phyloP scores from a whole-genome alignment of 2,113 vertebrate species.

The Carassius carassius region DNA sequence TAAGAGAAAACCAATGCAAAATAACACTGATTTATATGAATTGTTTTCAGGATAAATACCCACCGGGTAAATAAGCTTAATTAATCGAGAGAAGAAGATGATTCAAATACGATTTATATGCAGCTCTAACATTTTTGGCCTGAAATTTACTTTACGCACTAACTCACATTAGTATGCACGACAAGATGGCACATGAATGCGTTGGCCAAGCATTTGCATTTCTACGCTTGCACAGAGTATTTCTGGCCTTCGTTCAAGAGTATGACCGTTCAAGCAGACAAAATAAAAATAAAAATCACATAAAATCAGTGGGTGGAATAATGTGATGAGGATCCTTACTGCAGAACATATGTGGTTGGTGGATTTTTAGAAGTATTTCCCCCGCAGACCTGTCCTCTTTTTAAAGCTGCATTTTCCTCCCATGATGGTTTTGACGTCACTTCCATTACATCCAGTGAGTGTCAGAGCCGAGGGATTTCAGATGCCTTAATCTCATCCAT shows the following conservation, averaged over 20 bases:
- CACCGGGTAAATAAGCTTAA: too few species aligned
- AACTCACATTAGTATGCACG: not conserved
- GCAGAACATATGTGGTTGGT: not conserved
- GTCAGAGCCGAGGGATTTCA: conserved; percentile 23
- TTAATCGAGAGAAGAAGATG: too few species aligned
- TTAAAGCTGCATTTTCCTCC: not conserved
- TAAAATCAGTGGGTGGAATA: conserved; percentile 9
- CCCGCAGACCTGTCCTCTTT: not conserved
- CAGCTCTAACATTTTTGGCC: not conserved
- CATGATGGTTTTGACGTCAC: not conserved
- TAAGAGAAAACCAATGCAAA: too few species aligned
- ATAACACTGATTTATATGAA: too few species aligned
- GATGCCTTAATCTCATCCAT: conserved; percentile 18
- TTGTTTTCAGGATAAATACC: too few species aligned
- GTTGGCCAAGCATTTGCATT: conserved; percentile 15
- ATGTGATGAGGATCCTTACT: conserved; percentile 2
- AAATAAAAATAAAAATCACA: not conserved
- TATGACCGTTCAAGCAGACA: not conserved
- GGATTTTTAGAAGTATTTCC: not conserved
- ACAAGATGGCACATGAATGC: not conserved
- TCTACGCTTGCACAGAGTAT: not conserved
- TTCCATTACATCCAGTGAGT: conserved; percentile 28
- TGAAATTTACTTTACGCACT: not conserved
- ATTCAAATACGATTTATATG: too few species aligned
- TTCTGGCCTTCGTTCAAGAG: not conserved